Evolutionary conservation across 2,113 vertebrate species (phyloP).

Genomic region (Gallinago media): DNA sequence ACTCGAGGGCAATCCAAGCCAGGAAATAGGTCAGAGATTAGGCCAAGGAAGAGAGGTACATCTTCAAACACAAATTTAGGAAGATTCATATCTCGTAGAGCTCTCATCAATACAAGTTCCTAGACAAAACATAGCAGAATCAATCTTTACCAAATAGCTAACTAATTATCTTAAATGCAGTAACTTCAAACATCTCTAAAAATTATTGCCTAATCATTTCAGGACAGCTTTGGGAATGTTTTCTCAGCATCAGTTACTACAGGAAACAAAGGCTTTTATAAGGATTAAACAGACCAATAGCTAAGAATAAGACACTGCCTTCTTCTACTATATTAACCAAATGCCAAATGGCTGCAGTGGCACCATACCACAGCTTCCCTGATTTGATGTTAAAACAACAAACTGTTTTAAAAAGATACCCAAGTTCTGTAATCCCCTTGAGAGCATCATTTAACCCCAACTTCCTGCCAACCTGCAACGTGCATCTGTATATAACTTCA

Average conservation of each 20-base stretch:
- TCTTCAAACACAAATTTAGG: constrained; percentile 98
- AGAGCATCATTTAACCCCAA: not conserved
- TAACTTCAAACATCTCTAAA: not conserved
- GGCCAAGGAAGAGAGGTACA: constrained; percentile 92
- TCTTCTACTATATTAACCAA: not conserved
- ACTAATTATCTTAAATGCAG: not conserved
- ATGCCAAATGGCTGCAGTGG: not conserved
- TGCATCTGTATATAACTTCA: not conserved
- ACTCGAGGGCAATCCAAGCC: constrained; percentile 94
- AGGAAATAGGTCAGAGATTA: constrained; percentile 95
- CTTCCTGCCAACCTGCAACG: not conserved
- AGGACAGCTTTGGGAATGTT: not conserved
- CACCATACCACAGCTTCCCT: not conserved
- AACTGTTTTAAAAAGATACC: not conserved
- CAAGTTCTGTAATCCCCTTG: not conserved
- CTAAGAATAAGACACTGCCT: not conserved
- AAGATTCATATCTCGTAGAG: constrained; percentile 95
- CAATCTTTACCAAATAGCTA: not conserved
- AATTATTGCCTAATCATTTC: not conserved
- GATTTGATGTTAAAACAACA: not conserved
- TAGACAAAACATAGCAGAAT: constrained; percentile 45
- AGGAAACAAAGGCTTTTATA: not conserved
- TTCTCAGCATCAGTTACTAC: not conserved
- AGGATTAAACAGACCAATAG: not conserved
- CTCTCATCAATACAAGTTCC: constrained; percentile 96